Conservation (phyloP, 2,113 vertebrate species). For the Clupea harengus region DNA sequence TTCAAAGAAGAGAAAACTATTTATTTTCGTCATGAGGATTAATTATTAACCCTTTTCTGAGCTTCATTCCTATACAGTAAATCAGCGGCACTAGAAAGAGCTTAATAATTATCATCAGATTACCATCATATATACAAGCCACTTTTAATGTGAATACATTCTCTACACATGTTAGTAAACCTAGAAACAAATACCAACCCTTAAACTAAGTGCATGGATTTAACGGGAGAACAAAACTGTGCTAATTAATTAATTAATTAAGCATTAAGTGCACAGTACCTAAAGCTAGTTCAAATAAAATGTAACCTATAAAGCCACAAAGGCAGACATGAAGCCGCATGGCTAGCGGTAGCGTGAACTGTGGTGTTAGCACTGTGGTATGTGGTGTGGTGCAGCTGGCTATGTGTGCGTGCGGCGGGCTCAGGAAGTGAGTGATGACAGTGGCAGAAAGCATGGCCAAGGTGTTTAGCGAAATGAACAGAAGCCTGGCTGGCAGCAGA, state of each 20-base stretch:
- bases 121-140: background rate
- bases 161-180: background rate
- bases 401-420: background rate
- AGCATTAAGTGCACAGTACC: background rate
- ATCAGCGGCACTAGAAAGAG: background rate
- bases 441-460: conserved; percentile 60
- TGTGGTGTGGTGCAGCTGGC: background rate
- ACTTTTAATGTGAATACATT: background rate
- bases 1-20: conserved; percentile 3
- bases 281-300: background rate
- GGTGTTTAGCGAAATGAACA: conserved; percentile 66
- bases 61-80: background rate
- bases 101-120: background rate
- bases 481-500: conserved; percentile 60
- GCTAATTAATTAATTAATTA: background rate
- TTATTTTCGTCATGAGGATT: background rate
- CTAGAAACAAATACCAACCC: background rate
- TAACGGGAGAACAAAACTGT: background rate
- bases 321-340: background rate
- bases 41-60: background rate
- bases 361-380: background rate
- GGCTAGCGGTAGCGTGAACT: background rate
- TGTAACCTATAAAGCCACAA: background rate
- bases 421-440: conserved; percentile 61
- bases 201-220: background rate